Evolutionary conservation across 2,888 invertebrate genomes (phyloP), one percentile per base, ranked within the genome.

Genomic region (Drosophila melanosoma): DNA sequence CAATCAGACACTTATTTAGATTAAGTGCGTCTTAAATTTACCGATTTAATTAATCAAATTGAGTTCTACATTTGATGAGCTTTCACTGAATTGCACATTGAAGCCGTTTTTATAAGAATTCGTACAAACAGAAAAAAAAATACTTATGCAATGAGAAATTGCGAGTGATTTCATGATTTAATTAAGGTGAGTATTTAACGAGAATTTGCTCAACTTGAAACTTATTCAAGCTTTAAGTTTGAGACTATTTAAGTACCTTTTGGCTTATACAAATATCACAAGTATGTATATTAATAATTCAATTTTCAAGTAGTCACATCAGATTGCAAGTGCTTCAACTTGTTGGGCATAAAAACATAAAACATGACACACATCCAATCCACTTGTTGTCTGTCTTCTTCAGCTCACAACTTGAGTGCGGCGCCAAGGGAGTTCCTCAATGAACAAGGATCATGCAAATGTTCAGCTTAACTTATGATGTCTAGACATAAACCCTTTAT

Each of bases 41-140:
- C 54, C 51, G 59, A 74, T 73, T 80, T 89, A 87, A 87, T 90
- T 90, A 89, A 90, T 84, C 78, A 80, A 90, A 90, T 75, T 84
- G 68, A 78, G 64, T 78, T 79, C 49, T 66, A 68, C 65, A 66
- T 72, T 63, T 74, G 56, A 74, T 70, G 57, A 56, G 62, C 26
- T 48, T 29, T 49, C 26, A 20, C 35, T 29, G 36, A 60, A 51
- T 57, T 57, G 20, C 15, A 32, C 29, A 11, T 20, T 32, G n/a
- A 6, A 45, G 45, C 20, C 45, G 29, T 29, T 29, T 8, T 45
- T 15, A 23, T 15, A 8, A 15, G 8, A 45, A 45, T 45, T 23
- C 4, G 15, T 4, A 23, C 8, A 23, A 17, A 4, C 15, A n/a
- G 2, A 20, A 5, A 45, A 23, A 45, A 45, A 7, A 23, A n/a